Evolutionary conservation across 2,113 vertebrate species (phyloP), one percentile per base, ranked within the genome.

Genomic region (Rhea pennata): DNA sequence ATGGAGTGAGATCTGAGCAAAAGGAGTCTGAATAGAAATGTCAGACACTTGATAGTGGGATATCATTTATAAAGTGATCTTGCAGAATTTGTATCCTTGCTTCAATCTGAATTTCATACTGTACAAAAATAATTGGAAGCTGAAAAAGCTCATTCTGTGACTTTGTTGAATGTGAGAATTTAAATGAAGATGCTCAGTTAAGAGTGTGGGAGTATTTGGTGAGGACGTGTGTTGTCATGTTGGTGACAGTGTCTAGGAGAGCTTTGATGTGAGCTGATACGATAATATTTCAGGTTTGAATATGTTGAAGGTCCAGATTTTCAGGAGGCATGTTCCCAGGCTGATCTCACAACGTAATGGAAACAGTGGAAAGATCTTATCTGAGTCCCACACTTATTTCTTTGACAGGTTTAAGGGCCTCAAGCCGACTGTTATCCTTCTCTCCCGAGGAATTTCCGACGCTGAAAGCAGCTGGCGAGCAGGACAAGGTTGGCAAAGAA

Each of bases 401-500:
- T 90, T 91, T 27, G 61, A 44, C 97, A 99, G 99, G 99, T 99
- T 99, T 97, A 99, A 99, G 99, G 99, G 99, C 96, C 99, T 99
- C 98, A 99, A 99, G 98, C 99, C 99, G 99, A 99, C 99, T 99
- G 96, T 99, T 99, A 99, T 99, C 99, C 99, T 99, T 99, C 99
- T 99, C 99, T 99, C 99, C 99, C 99, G 99, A 99, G 99, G 99
- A 99, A 99, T 99, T 99, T 99, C 99, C 99, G 98, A 99, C 99
- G 97, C 98, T 99, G 98, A 99, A 99, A 98, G 99, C 99, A 99
- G 99, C 99, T 98, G 99, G 99, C 96, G 99, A 99, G 99, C 99
- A 99, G 99, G 99, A 99, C 99, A 99, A 98, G 98, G 99, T 87
- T 99, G 99, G 99, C 99, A 99, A 98, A 99, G 99, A 99, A 99